These are phyloP conservation scores for Istiophorus platypterus DNA, from an alignment of 2,113 vertebrate genomes.

Conservation along the genomic window DNA sequence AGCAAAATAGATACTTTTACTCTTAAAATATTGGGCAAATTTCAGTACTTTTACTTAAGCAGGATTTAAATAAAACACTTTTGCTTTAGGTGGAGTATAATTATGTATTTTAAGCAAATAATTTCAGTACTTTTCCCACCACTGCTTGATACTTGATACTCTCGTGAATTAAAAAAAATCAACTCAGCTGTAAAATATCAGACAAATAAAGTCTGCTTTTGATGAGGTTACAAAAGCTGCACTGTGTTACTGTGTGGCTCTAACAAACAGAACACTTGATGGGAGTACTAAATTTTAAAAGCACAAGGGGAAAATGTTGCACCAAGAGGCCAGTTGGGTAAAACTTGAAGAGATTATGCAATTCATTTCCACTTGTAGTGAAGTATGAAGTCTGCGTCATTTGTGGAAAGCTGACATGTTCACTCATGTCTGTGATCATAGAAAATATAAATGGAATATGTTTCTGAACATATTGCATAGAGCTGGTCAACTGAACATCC, in stretches of 20 bases:
- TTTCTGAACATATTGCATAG: background rate
- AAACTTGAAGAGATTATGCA: background rate
- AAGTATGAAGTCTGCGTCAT: background rate
- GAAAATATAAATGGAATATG: no score
- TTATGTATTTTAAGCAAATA: no score
- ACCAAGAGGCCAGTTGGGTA: background rate
- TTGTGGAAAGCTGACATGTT: background rate
- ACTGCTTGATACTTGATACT: no score
- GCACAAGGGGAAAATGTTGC: background rate
- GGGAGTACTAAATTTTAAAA: conserved; percentile 33
- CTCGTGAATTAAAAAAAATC: no score
- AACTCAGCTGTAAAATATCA: no score
- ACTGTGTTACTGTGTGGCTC: background rate
- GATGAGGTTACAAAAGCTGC: background rate
- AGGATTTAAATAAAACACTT: no score
- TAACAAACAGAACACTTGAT: background rate
- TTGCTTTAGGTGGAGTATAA: no score
- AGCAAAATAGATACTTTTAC: no score
- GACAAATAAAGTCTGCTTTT: no score
- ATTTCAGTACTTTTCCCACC: no score
- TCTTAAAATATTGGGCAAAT: no score
- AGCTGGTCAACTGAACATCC: background rate
- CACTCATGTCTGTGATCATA: background rate
- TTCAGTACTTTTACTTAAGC: no score
- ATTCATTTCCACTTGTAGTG: background rate